Evolutionary conservation across 2,888 invertebrate genomes (phyloP).

Genomic region (Agriopis aurantiaria): DNA sequence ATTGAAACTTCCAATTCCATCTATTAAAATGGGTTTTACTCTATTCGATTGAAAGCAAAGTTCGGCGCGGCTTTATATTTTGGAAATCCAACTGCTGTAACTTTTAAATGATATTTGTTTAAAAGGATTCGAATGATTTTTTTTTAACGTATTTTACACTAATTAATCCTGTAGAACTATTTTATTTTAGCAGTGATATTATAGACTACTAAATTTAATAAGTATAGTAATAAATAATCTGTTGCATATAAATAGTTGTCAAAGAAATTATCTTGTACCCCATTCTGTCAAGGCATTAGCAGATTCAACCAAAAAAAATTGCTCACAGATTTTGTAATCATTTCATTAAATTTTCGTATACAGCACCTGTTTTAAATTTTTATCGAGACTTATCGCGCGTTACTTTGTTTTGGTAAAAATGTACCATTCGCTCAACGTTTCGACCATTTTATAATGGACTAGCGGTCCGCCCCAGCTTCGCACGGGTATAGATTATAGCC

Average conservation of each 20-base stretch:
- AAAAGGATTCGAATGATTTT: constrained; percentile 20
- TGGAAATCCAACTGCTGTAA: constrained; percentile 61
- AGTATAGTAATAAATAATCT: too few relatives aligned
- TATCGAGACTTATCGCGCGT: too few relatives aligned
- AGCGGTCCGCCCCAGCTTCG: too few relatives aligned
- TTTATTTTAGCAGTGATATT: background rate
- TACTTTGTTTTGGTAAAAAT: too few relatives aligned
- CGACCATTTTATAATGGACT: too few relatives aligned
- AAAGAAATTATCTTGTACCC: too few relatives aligned
- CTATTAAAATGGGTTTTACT: constrained; percentile 69
- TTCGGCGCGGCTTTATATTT: constrained; percentile 70
- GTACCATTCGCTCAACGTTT: too few relatives aligned
- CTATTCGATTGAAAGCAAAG: constrained; percentile 74
- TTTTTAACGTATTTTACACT: background rate
- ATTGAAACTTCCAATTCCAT: constrained; percentile 65
- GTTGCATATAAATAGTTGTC: too few relatives aligned
- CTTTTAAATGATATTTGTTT: constrained; percentile 57
- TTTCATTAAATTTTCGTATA: constrained; percentile 57
- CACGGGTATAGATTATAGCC: too few relatives aligned
- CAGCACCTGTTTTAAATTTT: background rate
- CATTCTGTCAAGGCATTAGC: background rate
- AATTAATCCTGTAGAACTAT: background rate
- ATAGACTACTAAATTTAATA: too few relatives aligned
- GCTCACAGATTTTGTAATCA: constrained; percentile 38
- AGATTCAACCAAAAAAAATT: background rate